Percentiles rank a stretch among this genome's conserved stretches.
phyloP scores from a whole-genome alignment of 2,888 invertebrate genomes.

The Frankliniella fusca region DNA sequence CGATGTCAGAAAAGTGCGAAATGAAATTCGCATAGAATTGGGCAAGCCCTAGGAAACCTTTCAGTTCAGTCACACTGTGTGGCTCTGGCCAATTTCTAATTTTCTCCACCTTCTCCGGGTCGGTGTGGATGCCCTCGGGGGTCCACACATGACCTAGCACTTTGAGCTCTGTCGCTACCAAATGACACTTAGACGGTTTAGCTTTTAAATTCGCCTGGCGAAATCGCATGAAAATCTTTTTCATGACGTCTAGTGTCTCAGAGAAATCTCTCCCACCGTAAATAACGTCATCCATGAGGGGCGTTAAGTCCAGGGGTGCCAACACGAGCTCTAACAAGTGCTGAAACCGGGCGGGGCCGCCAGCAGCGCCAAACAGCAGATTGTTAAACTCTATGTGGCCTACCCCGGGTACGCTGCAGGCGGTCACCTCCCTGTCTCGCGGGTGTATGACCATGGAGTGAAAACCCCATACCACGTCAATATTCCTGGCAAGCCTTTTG shows the following conservation, averaged over 20 bases:
- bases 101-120: background rate
- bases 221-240: background rate
- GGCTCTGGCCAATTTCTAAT: background rate
- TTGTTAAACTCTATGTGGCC: background rate
- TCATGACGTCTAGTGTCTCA: background rate
- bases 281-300: background rate
- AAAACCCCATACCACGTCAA: background rate
- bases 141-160: background rate
- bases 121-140: background rate
- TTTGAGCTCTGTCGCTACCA: background rate
- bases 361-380: background rate
- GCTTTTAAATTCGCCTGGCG: background rate
- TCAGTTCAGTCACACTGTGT: background rate
- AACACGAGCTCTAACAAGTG: background rate
- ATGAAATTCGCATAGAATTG: background rate
- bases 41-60: background rate
- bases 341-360: background rate
- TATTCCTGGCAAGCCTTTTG: constrained; percentile 4
- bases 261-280: background rate
- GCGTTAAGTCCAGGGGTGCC: background rate
- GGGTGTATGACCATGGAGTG: background rate
- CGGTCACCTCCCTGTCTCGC: background rate
- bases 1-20: background rate
- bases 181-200: background rate
- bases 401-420: background rate